Evolutionary conservation across 2,888 invertebrate species (phyloP), one percentile per base, ranked within the genome.

Genomic region (Tachystola acroxantha): DNA sequence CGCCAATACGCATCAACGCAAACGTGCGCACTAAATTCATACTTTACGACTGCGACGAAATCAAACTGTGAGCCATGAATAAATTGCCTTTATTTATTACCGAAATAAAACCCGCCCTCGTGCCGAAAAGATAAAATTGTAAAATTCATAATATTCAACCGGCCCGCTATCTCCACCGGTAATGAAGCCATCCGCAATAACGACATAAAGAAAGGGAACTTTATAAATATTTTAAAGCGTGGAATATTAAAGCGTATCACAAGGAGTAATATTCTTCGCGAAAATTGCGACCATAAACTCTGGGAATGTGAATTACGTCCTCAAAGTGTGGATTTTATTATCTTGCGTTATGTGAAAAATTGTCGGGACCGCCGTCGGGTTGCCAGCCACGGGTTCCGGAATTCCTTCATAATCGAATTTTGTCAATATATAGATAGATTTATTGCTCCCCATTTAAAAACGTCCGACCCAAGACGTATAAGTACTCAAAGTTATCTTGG

Each of bases 181-280:
- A 60, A 71, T 64, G 61, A 67, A 69, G 53, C 53, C 53, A 40
- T 59, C 45, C 43, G 40, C 45, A 45, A 43, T 43, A 46, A 47
- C 37, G 40, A 47, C 55, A 52, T 53, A 61, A 69, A 69, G 67
- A 63, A 67, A 64, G 50, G 45, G 51, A 64, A 70, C 65, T 75
- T 75, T 71, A 80, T 81, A 80, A 81, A 82, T 80, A 78, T 78
- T 82, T 80, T 68, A 80, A 82, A 79, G 68, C 64, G 64, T 71
- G 62, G 72, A 82, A 82, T 85, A 81, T 82, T 75, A 81, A 82
- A 76, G 56, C 62, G 64, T 68, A 69, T 76, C 73, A 71, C 74
- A 71, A 69, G 63, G 61, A 67, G 73, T 77, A 75, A 79, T 76
- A 76, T 78, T 62, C 61, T 59, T 66, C 60, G 57, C 62, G 75